Conservation (phyloP, 2,888 invertebrate genomes). For the Macrophya alboannulata region DNA sequence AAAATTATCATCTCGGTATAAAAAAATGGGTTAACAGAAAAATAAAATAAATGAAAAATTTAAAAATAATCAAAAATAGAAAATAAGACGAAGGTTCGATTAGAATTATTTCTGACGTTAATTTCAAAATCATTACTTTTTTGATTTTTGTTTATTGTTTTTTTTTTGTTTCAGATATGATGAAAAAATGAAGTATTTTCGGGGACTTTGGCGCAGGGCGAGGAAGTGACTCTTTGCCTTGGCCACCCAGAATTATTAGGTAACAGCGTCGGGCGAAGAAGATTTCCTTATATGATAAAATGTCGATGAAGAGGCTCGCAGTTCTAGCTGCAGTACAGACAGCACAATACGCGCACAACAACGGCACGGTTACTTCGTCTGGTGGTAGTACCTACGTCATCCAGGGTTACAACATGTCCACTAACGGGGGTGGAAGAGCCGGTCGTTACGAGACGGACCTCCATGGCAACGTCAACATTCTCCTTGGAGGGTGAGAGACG, state of each 20-base stretch:
- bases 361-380: slow-evolving; percentile 51
- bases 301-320: slow-evolving; percentile 87
- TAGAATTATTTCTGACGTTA: neutral
- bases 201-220: slow-evolving; percentile 10
- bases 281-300: slow-evolving; percentile 67
- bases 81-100: neutral
- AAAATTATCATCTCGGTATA: too few species aligned
- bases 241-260: neutral
- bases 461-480: slow-evolving; percentile 87
- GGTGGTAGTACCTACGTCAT: slow-evolving; percentile 57
- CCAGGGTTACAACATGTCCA: slow-evolving; percentile 68
- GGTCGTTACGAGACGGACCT: slow-evolving; percentile 77
- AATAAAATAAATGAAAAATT: too few species aligned
- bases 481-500: slow-evolving; percentile 88
- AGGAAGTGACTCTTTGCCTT: neutral
- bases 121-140: neutral
- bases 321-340: slow-evolving; percentile 76
- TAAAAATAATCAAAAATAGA: neutral
- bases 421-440: slow-evolving; percentile 66
- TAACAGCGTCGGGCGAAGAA: neutral
- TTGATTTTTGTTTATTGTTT: neutral
- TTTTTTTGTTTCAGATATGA: neutral
- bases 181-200: slow-evolving; percentile 8
- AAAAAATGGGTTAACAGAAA: too few species aligned
- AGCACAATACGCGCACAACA: slow-evolving; percentile 62